A percentile compares a stretch with the other conserved stretches of the same genome.
Conservation (phyloP, 2,113 vertebrate species). For the Caracal caracal region DNA sequence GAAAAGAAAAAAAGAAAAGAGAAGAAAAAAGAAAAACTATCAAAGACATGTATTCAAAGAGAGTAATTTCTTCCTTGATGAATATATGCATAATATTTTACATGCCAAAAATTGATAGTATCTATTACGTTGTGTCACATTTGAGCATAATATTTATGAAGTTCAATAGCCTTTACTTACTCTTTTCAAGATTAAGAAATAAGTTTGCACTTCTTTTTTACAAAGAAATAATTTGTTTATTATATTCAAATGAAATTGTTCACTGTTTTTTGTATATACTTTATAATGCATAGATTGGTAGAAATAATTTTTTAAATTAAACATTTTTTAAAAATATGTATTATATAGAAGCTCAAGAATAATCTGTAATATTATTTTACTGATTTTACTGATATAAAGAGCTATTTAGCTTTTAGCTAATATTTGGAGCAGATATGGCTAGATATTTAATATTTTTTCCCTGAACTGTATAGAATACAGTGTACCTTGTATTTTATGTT, state of each 20-base stretch:
- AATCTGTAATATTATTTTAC: constrained; percentile 66
- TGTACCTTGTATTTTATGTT: constrained; percentile 82
- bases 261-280: neutral
- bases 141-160: constrained; percentile 11
- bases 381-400: constrained; percentile 50
- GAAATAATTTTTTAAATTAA: neutral
- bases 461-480: constrained; percentile 70
- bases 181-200: constrained; percentile 58
- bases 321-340: constrained; percentile 38
- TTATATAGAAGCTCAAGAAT: constrained; percentile 52
- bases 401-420: constrained; percentile 66
- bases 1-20: neutral
- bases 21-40: neutral
- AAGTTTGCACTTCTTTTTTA: neutral
- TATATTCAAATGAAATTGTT: neutral
- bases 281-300: neutral
- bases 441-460: constrained; percentile 59
- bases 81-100: neutral
- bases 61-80: constrained; percentile 13
- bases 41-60: constrained; percentile 30
- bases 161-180: neutral
- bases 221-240: neutral
- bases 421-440: constrained; percentile 69
- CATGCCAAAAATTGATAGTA: constrained; percentile 4
- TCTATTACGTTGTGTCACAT: neutral